Evolutionary conservation across 2,888 invertebrate genomes (phyloP).

Genomic region (Sphinx pinastri): DNA sequence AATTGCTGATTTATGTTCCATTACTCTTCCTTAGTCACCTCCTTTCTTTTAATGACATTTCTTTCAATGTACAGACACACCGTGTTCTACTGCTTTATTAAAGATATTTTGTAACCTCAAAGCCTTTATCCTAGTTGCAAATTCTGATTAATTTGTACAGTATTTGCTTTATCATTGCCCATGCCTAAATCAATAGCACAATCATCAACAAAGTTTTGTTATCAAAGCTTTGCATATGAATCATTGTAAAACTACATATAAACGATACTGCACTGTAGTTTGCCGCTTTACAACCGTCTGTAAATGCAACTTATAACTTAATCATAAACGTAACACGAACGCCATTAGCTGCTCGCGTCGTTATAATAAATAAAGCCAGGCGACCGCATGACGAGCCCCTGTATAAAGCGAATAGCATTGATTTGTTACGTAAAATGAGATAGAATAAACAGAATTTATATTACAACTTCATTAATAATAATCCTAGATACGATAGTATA

Average conservation of each 20-base stretch:
- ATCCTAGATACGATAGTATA: not conserved
- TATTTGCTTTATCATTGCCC: too few relatives aligned
- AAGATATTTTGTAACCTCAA: too few relatives aligned
- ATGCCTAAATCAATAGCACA: too few relatives aligned
- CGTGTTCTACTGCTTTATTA: too few relatives aligned
- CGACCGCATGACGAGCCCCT: slow-evolving; percentile 8
- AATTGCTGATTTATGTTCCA: too few relatives aligned
- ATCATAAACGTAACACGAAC: slow-evolving; percentile 17
- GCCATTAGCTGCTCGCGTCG: not conserved
- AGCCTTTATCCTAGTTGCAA: too few relatives aligned
- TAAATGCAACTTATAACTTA: not conserved
- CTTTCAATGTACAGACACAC: too few relatives aligned
- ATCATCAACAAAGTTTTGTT: too few relatives aligned
- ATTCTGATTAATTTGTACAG: too few relatives aligned
- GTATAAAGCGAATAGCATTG: not conserved
- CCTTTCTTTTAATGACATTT: too few relatives aligned
- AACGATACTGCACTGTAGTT: slow-evolving; percentile 1
- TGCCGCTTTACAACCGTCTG: slow-evolving; percentile 3
- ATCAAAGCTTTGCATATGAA: not conserved
- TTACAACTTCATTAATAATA: too few relatives aligned
- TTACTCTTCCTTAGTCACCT: too few relatives aligned
- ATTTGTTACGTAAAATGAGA: not conserved
- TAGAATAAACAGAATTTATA: not conserved
- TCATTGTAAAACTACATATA: not conserved
- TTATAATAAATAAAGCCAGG: slow-evolving; percentile 12